These are phyloP conservation scores for Drosophila quadrilineata DNA, from an alignment of 1,140 invertebrate species.

Conservation along the genomic window DNA sequence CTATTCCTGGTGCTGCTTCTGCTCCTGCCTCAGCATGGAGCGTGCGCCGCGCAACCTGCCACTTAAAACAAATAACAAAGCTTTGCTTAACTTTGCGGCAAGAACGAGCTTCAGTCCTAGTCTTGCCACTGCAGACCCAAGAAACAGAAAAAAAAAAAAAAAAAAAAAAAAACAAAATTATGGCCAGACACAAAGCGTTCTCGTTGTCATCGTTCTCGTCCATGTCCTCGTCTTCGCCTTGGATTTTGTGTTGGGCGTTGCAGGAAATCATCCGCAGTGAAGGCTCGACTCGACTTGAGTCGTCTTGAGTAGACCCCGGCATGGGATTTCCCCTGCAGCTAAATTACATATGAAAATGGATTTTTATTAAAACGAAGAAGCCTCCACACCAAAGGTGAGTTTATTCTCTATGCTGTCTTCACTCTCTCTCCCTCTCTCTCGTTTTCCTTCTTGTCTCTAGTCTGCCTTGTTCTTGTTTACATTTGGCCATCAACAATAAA, in stretches of 20 bases:
- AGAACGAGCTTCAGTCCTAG: no score
- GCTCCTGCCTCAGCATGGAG: no score
- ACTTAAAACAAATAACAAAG: slow-evolving; percentile 80
- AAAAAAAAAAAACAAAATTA: no score
- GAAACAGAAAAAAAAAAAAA: no score
- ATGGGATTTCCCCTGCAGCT: slow-evolving; percentile 26
- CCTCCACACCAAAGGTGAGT: slow-evolving; percentile 38
- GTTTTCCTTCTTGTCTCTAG: no score
- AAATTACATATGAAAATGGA: slow-evolving; percentile 78
- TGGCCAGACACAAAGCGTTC: slow-evolving; percentile 76
- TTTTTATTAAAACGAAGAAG: slow-evolving; percentile 71
- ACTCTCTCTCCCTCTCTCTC: no score
- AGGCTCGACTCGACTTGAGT: neutral
- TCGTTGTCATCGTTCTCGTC: slow-evolving; percentile 42
- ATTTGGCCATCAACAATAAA: slow-evolving; percentile 33
- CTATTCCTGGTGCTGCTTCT: no score
- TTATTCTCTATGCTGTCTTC: no score
- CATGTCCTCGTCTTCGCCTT: slow-evolving; percentile 34
- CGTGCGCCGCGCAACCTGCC: slow-evolving; percentile 71
- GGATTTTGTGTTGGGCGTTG: slow-evolving; percentile 68
- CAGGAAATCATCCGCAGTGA: slow-evolving; percentile 59
- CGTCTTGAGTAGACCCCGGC: slow-evolving; percentile 18
- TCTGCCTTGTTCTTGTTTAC: slow-evolving; percentile 28
- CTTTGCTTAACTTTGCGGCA: slow-evolving; percentile 77
- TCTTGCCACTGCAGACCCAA: neutral